Evolutionary conservation across 53 echinoderm and acorn worm genomes (phyloP).

Genomic region (Holothuria scabra): DNA sequence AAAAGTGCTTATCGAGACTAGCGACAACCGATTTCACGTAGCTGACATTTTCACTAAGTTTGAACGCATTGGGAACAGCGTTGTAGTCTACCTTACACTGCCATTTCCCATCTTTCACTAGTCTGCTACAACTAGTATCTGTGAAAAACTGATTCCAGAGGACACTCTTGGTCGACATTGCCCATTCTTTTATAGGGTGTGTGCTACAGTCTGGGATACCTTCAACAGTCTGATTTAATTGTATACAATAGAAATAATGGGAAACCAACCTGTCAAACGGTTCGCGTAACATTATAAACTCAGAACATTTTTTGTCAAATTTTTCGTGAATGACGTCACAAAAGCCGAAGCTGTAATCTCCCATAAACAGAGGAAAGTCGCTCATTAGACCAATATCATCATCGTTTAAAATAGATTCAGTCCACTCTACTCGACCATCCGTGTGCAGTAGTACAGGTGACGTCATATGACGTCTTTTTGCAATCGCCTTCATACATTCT

Average conservation of each 20-base stretch:
- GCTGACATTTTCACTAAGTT: background rate
- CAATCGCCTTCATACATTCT: constrained; percentile 26
- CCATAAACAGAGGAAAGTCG: constrained; percentile 8
- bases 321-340: constrained; percentile 27
- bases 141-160: constrained; percentile 43
- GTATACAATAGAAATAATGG: constrained; percentile 19
- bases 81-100: background rate
- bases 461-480: background rate
- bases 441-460: constrained; percentile 37
- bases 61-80: background rate
- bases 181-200: constrained; percentile 8
- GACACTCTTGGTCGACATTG: constrained; percentile 11
- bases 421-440: background rate
- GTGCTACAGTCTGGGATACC: constrained; percentile 23
- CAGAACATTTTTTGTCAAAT: constrained; percentile 26
- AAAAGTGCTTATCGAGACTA: constrained; percentile 41
- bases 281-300: constrained; percentile 38
- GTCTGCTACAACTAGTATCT: background rate
- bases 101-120: background rate
- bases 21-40: constrained; percentile 16
- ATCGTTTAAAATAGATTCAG: constrained; percentile 6
- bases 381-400: background rate
- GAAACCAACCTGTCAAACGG: constrained; percentile 37
- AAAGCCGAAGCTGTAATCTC: constrained; percentile 40
- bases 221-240: background rate